Base-by-base conservation (phyloP, 1,140 invertebrate genomes). In the Harpegnathos saltator region DNA sequence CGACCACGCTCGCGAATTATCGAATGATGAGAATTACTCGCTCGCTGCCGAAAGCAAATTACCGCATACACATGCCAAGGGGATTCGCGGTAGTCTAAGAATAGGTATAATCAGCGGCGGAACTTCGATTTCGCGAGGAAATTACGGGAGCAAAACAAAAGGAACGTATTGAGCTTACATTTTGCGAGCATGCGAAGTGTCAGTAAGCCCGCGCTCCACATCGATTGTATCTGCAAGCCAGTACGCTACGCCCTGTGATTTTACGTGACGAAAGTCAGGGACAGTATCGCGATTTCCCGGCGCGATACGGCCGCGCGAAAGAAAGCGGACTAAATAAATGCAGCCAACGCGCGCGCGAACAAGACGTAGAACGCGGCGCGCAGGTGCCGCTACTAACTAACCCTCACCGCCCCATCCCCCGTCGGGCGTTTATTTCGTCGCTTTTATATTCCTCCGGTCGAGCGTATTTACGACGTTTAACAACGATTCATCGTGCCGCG, bases 131-230 rank as follows among this genome's bases (percentile, higher is more conserved):
- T 73, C 48, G 29, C 59, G 44, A 66, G 24, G 59, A 66, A 69
- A 85, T 85, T 85, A 85, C 62, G 33, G 52, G 61, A 54, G 71
- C 52, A 66, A 75, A 83, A 82, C 69, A 74, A 74, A 83, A 59
- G 61, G 29, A 65, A 80, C 52, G 24, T 80, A 80, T 71, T 58
- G 75, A 80, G 65, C 75, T 80, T 58, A 24, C 75, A 80, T 80
- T 80, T 80, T 69, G 75, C 52, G 24, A 80, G 75, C 65, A 80
- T 80, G 75, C 75, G 54, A 80, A 71, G 65, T 71, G 65, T 80
- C 65, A 80, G 75, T 71, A 58, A 80, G 75, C 52, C 29, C 54
- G 26, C 56, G 66, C 59, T 80, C 69, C 56, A 81, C 68, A 84
- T 78, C 63, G 65, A 84, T 78, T 65, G 19, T 52, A 69, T 71